Base-by-base conservation (phyloP, 2,113 vertebrate genomes). In the Cyrtonyx montezumae region DNA sequence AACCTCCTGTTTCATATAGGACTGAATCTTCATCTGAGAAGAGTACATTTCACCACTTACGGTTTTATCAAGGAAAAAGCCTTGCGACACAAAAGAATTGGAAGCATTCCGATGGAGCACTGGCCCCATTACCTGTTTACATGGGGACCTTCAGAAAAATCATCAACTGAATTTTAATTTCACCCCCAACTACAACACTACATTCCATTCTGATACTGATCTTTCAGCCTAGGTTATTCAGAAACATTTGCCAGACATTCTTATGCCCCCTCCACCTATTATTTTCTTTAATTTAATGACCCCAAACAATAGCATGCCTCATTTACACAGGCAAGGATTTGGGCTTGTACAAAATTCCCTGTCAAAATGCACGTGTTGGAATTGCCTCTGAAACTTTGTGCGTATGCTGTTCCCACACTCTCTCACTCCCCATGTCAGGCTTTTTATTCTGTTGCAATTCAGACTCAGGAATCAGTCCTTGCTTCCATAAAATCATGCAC, bases 371-470 rank as follows among this genome's bases (percentile, higher is more conserved):
- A 28, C 4, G 26, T 10, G 28, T 80, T 59, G 56, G 77, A 68
- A 85, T 45, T 63, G 46, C 84, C 67, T 70, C 78, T 53, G 77
- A 78, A 84, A 40, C 75, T 90, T 53, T 0, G 0, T 90, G 61
- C 66, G 13, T 65, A 48, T 1, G 0, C 68, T 65, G 63, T 79
- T 85, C 91, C 84, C 75, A 91, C 63, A 8, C 90, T 93, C 89
- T 92, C 85, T 86, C 89, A 93, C 77, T 81, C 87, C 92, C 88
- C 87, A 51, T 36, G 91, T 94, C 66, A 79, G 92, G 76, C 79
- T 67, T 90, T 95, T 85, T 92, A 59, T 91, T 93, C 88, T 71
- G 42, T 40, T 62, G 18, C 55, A 96, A 86, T 93, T 92, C 88
- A 87, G 84, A 66, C 53, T 55, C 55, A 91, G 74, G 93, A 94